phyloP scores from a whole-genome alignment of 2,888 invertebrate genomes.

The Aporophyla lueneburgensis region DNA sequence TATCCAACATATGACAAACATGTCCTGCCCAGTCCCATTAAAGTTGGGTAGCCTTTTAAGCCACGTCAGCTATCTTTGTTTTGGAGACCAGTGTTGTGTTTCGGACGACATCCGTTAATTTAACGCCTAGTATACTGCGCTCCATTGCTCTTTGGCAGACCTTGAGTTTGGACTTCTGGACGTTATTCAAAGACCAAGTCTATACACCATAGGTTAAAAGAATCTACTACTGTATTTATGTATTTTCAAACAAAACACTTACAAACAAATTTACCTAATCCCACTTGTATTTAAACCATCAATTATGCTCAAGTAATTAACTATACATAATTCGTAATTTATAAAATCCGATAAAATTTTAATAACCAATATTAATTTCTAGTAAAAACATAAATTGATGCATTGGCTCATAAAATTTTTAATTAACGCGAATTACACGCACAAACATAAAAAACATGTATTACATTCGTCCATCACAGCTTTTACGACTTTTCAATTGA shows the following conservation, averaged over 20 bases:
- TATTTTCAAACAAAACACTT: neutral
- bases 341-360: constrained; percentile 38
- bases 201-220: too few relatives aligned
- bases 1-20: too few relatives aligned
- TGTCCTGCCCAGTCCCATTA: too few relatives aligned
- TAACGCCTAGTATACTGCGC: too few relatives aligned
- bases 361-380: constrained; percentile 32
- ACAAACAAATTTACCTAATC: neutral
- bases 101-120: too few relatives aligned
- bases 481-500: constrained; percentile 60
- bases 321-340: constrained; percentile 1
- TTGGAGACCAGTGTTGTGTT: too few relatives aligned
- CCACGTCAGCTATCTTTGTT: too few relatives aligned
- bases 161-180: too few relatives aligned
- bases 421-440: constrained; percentile 60
- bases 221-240: neutral
- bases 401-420: constrained; percentile 36
- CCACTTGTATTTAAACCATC: neutral
- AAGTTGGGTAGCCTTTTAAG: too few relatives aligned
- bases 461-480: constrained; percentile 50
- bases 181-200: too few relatives aligned
- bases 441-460: constrained; percentile 45
- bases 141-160: too few relatives aligned
- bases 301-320: neutral
- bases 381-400: constrained; percentile 39